Evolutionary conservation across 2,888 invertebrate species (phyloP).

Genomic region (Ommatoiulus sabulosus): DNA sequence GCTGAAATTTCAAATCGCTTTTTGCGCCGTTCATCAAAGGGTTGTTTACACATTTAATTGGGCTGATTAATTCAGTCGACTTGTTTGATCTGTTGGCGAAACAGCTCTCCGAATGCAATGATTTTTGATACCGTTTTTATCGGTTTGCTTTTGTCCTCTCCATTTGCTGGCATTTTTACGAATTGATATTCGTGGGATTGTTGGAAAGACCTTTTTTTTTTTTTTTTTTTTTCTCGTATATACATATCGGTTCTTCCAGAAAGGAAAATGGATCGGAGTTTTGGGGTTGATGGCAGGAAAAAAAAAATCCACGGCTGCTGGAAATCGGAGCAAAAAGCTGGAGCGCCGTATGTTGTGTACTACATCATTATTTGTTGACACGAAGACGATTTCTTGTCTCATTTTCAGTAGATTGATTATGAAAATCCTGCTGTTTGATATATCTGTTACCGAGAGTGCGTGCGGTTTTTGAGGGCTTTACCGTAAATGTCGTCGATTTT

Average conservation of each 20-base stretch:
- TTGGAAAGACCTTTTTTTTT: not conserved
- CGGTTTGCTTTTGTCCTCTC: not conserved
- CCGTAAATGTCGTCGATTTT: no score
- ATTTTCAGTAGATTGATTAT: not conserved
- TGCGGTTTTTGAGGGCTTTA: no score
- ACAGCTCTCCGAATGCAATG: not conserved
- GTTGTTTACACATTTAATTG: not conserved
- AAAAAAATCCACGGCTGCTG: not conserved
- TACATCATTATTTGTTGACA: conserved; percentile 30
- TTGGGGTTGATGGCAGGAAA: not conserved
- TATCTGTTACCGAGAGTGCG: not conserved
- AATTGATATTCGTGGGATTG: conserved; percentile 32
- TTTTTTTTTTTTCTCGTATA: not conserved
- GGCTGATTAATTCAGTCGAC: not conserved
- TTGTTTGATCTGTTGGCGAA: not conserved
- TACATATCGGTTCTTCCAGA: not conserved
- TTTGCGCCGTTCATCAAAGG: not conserved
- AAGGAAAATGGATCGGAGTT: not conserved
- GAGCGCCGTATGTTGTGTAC: not conserved
- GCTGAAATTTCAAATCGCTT: not conserved
- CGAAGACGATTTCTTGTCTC: conserved; percentile 13
- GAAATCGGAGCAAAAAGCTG: not conserved
- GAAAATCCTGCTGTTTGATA: conserved; percentile 25
- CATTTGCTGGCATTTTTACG: not conserved
- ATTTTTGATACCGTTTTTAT: not conserved